Base-by-base conservation (phyloP, 2,888 invertebrate genomes). In the Drosophila pseudotakahashii region DNA sequence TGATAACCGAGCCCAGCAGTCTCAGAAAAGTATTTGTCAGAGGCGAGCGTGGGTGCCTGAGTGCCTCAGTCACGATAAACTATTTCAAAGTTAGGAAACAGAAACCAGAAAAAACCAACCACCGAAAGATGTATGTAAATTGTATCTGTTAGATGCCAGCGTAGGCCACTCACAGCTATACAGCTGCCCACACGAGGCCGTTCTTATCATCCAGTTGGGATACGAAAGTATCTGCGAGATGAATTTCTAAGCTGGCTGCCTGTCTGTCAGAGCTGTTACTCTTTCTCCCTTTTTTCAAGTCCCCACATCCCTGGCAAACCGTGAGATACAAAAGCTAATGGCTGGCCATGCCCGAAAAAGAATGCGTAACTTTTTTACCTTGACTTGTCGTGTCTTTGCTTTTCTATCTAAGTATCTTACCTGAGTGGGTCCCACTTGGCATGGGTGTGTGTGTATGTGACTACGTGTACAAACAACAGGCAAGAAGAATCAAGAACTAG, bases 361-460 rank as follows among this genome's bases (percentile, higher is more conserved):
- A 75, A 78, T 71, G 85, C 79, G 85, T 81, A 81, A 81, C 79
- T 87, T 75, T 71, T 81, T 87, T 81, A 81, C 86, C 88, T 82
- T 82, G 82, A 82, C 88, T 87, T 81, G 87, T 84, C 79, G 67
- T 72, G 61, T 77, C 52, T 63, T 48, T 63, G 61, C 59, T 70
- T 70, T 69, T 47, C 54, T 53, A 50, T 23, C 53, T 34, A 51
- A 59, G 66, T 72, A 55, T 70, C 63, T 73, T 60, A 69, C 70
- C 69, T 69, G 69, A 60, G 53, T 39, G 64, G 52, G 53, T 44
- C 42, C 30, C 62, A 32, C 36, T 41, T 26, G 26, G 45, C 30
- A 19, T 32, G 16, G 34, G 30, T 26, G 36, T 26, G 44, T 26
- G 59, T 45, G 4, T 34, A 3, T 60, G 37, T 23, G 69, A 39